Conservation (phyloP, 2,797 vertebrate genomes). For the Neoniphon sammara region DNA sequence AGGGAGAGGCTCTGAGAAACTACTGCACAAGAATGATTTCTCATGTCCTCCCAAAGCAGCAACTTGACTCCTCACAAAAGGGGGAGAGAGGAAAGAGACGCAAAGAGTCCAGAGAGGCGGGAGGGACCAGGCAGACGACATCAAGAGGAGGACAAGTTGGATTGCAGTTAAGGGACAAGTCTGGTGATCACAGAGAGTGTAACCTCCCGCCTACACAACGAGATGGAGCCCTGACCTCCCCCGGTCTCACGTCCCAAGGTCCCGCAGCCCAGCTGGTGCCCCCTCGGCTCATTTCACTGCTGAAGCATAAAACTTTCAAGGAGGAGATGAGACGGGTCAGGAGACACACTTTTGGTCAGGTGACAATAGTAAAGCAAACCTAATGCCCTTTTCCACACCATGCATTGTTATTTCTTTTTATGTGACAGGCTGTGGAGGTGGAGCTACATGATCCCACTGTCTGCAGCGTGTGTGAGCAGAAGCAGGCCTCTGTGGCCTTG, state of each 20-base stretch:
- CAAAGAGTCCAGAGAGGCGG: neutral
- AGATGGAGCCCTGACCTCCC: conserved; percentile 12
- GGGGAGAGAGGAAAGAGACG: neutral
- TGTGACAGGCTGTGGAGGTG: conserved; percentile 54
- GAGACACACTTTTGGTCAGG: neutral
- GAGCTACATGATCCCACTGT: conserved; percentile 58
- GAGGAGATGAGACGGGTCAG: conserved; percentile 48
- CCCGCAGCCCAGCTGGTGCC: conserved; percentile 37
- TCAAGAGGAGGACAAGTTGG: neutral
- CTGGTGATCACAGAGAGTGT: neutral
- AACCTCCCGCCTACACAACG: neutral
- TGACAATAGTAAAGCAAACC: neutral
- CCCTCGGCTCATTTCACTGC: conserved; percentile 34
- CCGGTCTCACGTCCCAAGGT: conserved; percentile 19
- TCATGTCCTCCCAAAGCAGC: conserved; percentile 28
- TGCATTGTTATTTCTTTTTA: neutral
- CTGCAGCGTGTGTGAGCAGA: conserved; percentile 63
- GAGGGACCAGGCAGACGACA: neutral
- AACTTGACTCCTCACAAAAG: neutral
- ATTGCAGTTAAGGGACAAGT: neutral
- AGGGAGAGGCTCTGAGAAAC: conserved; percentile 27
- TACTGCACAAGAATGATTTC: conserved; percentile 46
- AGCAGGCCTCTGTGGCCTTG: conserved; percentile 70
- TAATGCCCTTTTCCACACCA: neutral
- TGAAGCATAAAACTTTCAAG: conserved; percentile 44